Conservation (phyloP, 2,888 invertebrate genomes). For the Willowsia nigromaculata region DNA sequence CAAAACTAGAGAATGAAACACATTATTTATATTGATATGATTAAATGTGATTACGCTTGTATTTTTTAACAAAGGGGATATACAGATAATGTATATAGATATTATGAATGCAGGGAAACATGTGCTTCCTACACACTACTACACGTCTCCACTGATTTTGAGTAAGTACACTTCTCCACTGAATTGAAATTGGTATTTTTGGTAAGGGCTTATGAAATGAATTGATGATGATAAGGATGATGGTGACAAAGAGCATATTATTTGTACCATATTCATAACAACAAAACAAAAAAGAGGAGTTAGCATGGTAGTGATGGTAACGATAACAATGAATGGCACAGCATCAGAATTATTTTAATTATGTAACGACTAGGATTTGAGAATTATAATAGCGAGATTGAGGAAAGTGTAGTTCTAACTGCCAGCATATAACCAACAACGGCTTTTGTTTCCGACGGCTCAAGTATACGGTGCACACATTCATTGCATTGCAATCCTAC, state of each 20-base stretch:
- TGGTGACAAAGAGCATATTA: slow-evolving; percentile 38
- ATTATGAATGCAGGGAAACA: not conserved
- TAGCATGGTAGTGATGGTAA: not conserved
- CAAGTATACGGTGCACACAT: not conserved
- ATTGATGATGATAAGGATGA: not conserved
- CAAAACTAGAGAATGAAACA: not conserved
- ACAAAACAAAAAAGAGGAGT: not conserved
- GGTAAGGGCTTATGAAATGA: not conserved
- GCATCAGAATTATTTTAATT: not conserved
- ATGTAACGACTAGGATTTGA: not conserved
- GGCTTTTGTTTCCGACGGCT: slow-evolving; percentile 19
- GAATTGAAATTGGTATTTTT: not conserved
- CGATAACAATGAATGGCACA: not conserved
- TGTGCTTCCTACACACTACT: no score
- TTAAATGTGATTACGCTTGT: slow-evolving; percentile 28
- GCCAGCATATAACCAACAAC: slow-evolving; percentile 10
- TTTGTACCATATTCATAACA: not conserved
- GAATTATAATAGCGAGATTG: slow-evolving; percentile 17
- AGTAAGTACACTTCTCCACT: not conserved
- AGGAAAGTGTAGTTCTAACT: not conserved
- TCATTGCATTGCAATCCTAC: not conserved
- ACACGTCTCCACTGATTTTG: not conserved
- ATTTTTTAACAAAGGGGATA: slow-evolving; percentile 23
- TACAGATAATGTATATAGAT: no score
- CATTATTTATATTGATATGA: slow-evolving; percentile 35